phyloP scores from a whole-genome alignment of 2,113 vertebrate genomes.

The Pachycephala philippinensis region DNA sequence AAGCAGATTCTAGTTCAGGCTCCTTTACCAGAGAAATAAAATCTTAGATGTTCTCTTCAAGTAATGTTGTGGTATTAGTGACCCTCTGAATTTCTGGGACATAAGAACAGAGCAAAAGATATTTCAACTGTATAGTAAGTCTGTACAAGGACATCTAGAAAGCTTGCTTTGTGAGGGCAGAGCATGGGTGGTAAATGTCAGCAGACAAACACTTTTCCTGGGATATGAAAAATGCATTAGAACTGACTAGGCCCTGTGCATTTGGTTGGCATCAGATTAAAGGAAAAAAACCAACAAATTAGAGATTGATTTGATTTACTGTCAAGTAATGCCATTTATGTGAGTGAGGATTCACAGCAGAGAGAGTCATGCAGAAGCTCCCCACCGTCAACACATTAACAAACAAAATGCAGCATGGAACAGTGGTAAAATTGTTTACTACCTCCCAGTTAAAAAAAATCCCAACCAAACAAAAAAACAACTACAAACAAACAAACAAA shows the following conservation, averaged over 20 bases:
- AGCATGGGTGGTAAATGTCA: background rate
- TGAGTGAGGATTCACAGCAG: background rate
- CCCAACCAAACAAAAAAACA: background rate
- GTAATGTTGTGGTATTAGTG: background rate
- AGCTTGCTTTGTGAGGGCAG: background rate
- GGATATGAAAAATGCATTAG: background rate
- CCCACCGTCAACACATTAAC: background rate
- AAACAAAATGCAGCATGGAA: background rate
- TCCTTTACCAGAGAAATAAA: background rate
- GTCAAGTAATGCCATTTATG: background rate
- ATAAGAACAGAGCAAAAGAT: background rate
- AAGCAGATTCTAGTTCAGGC: background rate
- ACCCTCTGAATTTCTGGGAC: background rate
- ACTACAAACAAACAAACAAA: background rate
- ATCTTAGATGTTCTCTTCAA: background rate
- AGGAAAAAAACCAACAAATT: background rate
- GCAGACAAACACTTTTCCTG: background rate
- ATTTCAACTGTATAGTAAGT: background rate
- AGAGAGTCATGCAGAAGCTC: background rate
- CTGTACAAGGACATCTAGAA: background rate
- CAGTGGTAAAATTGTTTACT: background rate
- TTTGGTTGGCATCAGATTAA: background rate
- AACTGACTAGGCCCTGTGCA: background rate
- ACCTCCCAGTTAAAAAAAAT: background rate
- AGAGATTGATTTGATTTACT: background rate